Base-by-base conservation (phyloP, 1,140 invertebrate genomes). In the Meloidogyne floridensis region DNA sequence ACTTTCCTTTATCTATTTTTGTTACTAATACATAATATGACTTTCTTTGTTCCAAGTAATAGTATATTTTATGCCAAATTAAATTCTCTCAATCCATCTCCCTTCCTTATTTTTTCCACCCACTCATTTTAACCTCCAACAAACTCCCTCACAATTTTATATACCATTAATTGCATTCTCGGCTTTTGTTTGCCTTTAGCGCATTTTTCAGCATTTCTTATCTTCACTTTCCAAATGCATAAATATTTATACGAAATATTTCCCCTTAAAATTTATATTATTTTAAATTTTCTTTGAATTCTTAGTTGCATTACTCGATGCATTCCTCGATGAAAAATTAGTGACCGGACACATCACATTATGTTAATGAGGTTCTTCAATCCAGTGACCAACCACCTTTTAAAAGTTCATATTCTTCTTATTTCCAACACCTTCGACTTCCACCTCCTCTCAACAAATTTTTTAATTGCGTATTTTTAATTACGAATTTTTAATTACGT, bases 111-210 rank as follows among this genome's bases (percentile, higher is more conserved):
- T 65, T 65, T 65, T n/a, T 65, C 59, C 59, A 65, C 59, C 59
- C 59, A 65, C 59, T 65, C 59, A 5, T 15, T 65, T n/a, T 65
- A n/a, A 15, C 56, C 56, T 32, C 32, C 32, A 32, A 32, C 32
- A 32, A 47, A 65, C 15, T 65, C 59, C 59, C 59, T 65, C n/a
- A 65, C 59, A 65, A 65, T 65, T 15, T 8, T 65, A 65, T 32
- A 32, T 65, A n/a, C n/a, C 59, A 65, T 65, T 65, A 65, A 65
- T 65, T 65, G 59, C 59, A 65, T 65, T 65, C 32, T 32, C 59
- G n/a, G 59, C 59, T 65, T 65, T 65, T 65, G 59, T 65, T 65
- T 65, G 59, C 59, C 59, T 65, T 65, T 65, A 65, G n/a, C 59
- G 59, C 59, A 18, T 47, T 47, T 8, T 47, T 8, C 47, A 47